Conservation (phyloP, 2,113 vertebrate species). For the Irena cyanogastra region DNA sequence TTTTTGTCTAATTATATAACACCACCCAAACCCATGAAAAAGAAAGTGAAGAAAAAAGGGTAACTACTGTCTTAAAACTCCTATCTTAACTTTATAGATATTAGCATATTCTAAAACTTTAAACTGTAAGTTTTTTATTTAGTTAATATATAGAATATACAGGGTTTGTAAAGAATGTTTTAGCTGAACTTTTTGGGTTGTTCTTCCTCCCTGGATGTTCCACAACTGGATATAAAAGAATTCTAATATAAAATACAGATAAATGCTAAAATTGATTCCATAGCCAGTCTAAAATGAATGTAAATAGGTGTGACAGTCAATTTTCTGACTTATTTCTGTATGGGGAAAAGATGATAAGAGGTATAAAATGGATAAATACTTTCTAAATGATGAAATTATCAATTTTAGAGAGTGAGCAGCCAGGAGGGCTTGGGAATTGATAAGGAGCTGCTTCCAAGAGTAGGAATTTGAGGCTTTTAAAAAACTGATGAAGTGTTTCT, state of each 20-base stretch:
- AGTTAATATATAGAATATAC: not conserved
- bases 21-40: too few relatives aligned
- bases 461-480: not conserved
- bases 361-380: not conserved
- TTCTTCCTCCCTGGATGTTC: not conserved
- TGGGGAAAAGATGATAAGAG: not conserved
- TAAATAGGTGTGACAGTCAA: not conserved
- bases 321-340: not conserved
- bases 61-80: too few relatives aligned
- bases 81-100: too few relatives aligned
- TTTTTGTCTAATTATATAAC: too few relatives aligned
- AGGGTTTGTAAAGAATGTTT: not conserved
- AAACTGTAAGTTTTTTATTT: too few relatives aligned
- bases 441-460: not conserved
- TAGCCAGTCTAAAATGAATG: not conserved
- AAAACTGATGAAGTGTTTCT: not conserved
- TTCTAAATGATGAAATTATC: not conserved
- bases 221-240: not conserved
- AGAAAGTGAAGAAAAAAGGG: too few relatives aligned
- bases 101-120: too few relatives aligned
- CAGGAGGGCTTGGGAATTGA: not conserved
- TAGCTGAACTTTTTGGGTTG: not conserved
- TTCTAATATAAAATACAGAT: not conserved
- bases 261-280: not conserved
- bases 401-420: not conserved